Evolutionary conservation across 2,113 vertebrate species (phyloP), one percentile per base, ranked within the genome.

Genomic region (Galemys pyrenaicus): DNA sequence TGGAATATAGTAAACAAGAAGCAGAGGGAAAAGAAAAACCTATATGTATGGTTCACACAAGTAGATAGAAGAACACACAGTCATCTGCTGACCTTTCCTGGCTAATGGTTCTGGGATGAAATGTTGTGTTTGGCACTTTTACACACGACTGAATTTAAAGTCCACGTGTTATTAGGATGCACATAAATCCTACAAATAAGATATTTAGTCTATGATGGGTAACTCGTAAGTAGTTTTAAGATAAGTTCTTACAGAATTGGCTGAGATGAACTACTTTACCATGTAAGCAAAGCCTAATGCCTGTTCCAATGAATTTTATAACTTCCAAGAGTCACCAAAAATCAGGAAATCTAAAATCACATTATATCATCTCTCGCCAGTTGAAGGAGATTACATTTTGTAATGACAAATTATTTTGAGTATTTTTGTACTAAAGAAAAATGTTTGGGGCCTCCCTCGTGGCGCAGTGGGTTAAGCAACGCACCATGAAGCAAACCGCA

Each of bases 11-110:
- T 95, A 97, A 92, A 96, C 62, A 94, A 96, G 95, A 96, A 93
- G 94, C 79, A 96, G 81, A 70, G 17, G 70, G 32, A 11, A 32
- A 16, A 20, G 11, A 41, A 41, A n/a, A 39, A 56, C 41, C 46
- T 68, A 10, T 74, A 88, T 64, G 58, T 80, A 32, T 73, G 71
- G 91, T 92, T 64, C 58, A 74, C 85, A 82, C 92, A 95, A 62
- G 41, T 68, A 96, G 97, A 97, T 96, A 94, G 97, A 97, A 84
- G 65, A 89, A 95, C 73, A 97, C 74, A 81, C 49, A 95, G 87
- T 89, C 91, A 51, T 96, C 95, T 95, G 92, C 97, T 96, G 85
- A 96, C 87, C 93, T 80, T 96, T 92, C 58, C 89, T 90, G 95
- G 44, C 96, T 95, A 78, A 68, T 89, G 82, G 82, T 60, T 41